phyloP scores from a whole-genome alignment of 2,113 vertebrate genomes.

The Phycodurus eques region DNA sequence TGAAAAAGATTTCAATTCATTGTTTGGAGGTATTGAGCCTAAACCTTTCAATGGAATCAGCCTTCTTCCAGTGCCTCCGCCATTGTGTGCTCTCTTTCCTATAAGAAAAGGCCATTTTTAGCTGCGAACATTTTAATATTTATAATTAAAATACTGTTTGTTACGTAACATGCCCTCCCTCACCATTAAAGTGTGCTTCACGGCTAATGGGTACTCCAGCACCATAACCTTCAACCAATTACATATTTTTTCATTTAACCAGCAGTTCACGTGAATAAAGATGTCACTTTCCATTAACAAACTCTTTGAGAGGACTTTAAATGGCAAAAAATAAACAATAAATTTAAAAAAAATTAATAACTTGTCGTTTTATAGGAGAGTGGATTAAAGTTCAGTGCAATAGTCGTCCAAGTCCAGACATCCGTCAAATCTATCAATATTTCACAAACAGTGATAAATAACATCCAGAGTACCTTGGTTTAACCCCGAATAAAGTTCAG shows the following conservation, averaged over 20 bases:
- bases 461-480: too few relatives aligned
- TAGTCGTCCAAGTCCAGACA: too few relatives aligned
- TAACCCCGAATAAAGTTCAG: too few relatives aligned
- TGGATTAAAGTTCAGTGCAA: too few relatives aligned
- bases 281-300: not conserved
- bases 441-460: too few relatives aligned
- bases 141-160: not conserved
- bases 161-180: not conserved
- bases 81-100: slow-evolving; percentile 44
- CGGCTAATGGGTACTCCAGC: slow-evolving; percentile 42
- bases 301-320: not conserved
- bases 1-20: too few relatives aligned
- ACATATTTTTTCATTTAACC: not conserved
- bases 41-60: slow-evolving; percentile 57
- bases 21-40: not conserved
- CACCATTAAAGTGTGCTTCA: slow-evolving; percentile 44
- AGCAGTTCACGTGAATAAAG: not conserved
- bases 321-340: too few relatives aligned
- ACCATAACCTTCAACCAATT: slow-evolving; percentile 49
- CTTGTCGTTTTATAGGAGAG: too few relatives aligned
- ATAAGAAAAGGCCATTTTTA: slow-evolving; percentile 5
- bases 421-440: too few relatives aligned
- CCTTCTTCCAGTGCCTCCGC: slow-evolving; percentile 35
- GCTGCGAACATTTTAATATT: not conserved
- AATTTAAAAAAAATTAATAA: too few relatives aligned